Evolutionary conservation across 2,797 vertebrate species (phyloP), one percentile per base, ranked within the genome.

Genomic region (Fistularia tabacaria): DNA sequence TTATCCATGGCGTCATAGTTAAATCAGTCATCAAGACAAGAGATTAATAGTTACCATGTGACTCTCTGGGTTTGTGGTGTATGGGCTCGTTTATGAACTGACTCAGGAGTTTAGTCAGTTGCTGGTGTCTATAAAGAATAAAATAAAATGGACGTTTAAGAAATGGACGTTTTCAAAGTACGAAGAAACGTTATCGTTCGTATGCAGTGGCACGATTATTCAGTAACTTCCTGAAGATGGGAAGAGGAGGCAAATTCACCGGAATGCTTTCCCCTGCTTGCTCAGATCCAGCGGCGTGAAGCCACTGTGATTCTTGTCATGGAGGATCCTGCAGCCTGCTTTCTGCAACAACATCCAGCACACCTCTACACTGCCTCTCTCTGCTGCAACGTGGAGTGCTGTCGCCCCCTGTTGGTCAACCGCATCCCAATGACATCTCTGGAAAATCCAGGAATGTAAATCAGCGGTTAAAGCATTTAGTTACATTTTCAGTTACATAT

Each of bases 321-420:
- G 85, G 65, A 93, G 87, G 58, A 88, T 74, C 47, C 79, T 59
- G 74, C 88, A 86, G 1, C 89, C 89, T 1, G 81, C 71, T 42
- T 64, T 87, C 82, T 88, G 88, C 81, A 93, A 80, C 66, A 93
- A 76, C 6, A 85, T 78, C 92, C 92, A 92, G 74, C 91, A 89
- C 52, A 92, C 85, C 74, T 91, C 89, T 25, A 88, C 74, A 10
- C 77, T 81, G 0, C 92, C 92, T 55, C 86, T 80, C 73, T 92
- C 90, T 62, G 91, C 90, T 52, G 91, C 91, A 11, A 92, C 80
- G 0, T 93, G 92, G 59, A 93, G 81, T 8, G 90, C 85, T 15
- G 91, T 91, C 37, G 81, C 86, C 36, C 92, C 91, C 88, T 90
- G 78, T 62, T 89, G 87, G 86, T 93, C 92, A 25, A 81, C 73